phyloP scores from a whole-genome alignment of 2,797 vertebrate species.

The Phoxinus dragarum region DNA sequence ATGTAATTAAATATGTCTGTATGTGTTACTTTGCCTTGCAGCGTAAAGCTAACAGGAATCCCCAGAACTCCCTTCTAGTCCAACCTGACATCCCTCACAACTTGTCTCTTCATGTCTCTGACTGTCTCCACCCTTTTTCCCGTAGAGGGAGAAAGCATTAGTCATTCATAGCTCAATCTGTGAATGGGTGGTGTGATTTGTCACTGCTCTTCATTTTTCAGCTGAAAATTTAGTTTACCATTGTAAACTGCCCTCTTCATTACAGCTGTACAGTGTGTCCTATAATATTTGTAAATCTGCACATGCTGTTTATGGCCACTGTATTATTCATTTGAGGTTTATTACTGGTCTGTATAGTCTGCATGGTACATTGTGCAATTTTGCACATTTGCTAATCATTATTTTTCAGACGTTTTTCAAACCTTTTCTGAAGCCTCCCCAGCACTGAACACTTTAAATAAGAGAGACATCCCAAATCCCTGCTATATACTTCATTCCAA shows the following conservation, averaged over 20 bases:
- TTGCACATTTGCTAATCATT: not conserved
- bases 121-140: not conserved
- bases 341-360: not conserved
- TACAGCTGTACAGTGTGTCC: not conserved
- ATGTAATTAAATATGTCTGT: not conserved
- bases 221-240: not conserved
- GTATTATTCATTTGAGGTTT: constrained; percentile 9
- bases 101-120: not conserved
- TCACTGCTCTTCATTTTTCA: not conserved
- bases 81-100: constrained; percentile 6
- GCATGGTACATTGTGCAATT: not conserved
- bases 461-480: not conserved
- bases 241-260: constrained; percentile 10
- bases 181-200: constrained; percentile 9
- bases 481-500: not conserved
- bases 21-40: constrained; percentile 8
- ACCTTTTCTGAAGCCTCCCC: not conserved
- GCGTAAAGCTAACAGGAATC: constrained; percentile 24
- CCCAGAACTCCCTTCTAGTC: constrained; percentile 28
- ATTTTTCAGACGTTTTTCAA: not conserved
- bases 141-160: not conserved
- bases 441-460: not conserved
- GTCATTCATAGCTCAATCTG: constrained; percentile 15
- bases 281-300: not conserved
- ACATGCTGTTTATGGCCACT: not conserved